A percentile compares a stretch with the other conserved stretches of the same genome.
phyloP scores from a whole-genome alignment of 2,888 invertebrate genomes.

The Rhaphigaster nebulosa region DNA sequence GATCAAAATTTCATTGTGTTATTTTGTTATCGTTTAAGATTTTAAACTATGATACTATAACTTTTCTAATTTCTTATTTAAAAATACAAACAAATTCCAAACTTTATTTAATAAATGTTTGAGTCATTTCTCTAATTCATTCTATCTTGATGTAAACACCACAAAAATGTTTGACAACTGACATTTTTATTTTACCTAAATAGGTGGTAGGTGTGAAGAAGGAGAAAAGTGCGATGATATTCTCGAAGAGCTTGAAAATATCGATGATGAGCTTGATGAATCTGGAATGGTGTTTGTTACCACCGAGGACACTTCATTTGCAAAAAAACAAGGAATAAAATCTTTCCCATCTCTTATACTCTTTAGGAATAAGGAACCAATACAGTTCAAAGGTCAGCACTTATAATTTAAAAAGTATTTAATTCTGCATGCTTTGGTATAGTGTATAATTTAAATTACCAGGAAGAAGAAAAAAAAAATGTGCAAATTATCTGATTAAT shows the following conservation, averaged over 20 bases:
- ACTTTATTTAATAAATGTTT: neutral
- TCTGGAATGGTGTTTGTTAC: slow-evolving; percentile 94
- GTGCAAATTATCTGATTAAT: neutral
- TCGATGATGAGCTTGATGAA: slow-evolving; percentile 93
- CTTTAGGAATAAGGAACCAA: slow-evolving; percentile 92
- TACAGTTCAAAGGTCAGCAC: slow-evolving; percentile 78
- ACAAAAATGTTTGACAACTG: neutral
- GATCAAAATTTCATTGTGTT: no score
- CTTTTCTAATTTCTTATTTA: no score
- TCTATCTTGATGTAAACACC: neutral
- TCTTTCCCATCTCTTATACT: slow-evolving; percentile 88
- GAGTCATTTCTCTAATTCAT: neutral
- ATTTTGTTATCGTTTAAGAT: no score
- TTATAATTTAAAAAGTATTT: neutral
- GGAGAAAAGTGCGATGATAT: slow-evolving; percentile 90
- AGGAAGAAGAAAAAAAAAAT: neutral
- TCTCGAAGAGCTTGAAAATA: slow-evolving; percentile 88
- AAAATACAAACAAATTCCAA: no score
- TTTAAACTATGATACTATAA: no score
- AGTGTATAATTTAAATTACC: neutral
- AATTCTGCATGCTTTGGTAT: neutral
- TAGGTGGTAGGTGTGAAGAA: slow-evolving; percentile 87
- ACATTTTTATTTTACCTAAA: slow-evolving; percentile 64
- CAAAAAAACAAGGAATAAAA: slow-evolving; percentile 88
- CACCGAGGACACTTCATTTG: slow-evolving; percentile 85